Base-by-base conservation (phyloP, 35 echinoderm and acorn worm genomes). In the Chiridota heheva region DNA sequence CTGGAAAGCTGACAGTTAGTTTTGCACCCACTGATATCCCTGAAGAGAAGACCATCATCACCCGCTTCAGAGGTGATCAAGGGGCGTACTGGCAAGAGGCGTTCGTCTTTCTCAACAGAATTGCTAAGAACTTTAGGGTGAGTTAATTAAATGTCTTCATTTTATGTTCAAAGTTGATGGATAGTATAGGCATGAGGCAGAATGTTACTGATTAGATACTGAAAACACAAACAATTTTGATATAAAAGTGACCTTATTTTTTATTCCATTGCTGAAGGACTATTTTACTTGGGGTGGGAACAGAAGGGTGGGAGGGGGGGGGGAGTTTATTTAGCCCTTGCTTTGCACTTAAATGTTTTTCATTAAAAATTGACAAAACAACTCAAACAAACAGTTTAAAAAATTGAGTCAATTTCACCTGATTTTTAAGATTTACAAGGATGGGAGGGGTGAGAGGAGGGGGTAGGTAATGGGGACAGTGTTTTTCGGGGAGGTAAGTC, bases 61-160 rank as follows among this genome's bases (percentile, higher is more conserved):
- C 38, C 1, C 42, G 70, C 35, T 24, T 86, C 5, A 47, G 42
- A 10, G 83, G 83, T 6, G 58, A 86, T 44, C 83, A 86, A 42
- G 71, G 83, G 8, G 22, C 26, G 8, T 34, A 60, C 12, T 86
- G 83, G 82, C 44, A 47, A 40, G 30, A 47, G 61, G 82, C 65
- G 10, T 29, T 56, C 16, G 82, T 85, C 0, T 59, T 41, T 16
- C 55, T 86, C 6, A 72, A 72, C 72, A 67, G 80, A 39, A 67
- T 69, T 35, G 44, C 80, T 25, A 69, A 45, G 39, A 62, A 62
- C 17, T 83, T 83, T 55, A 27, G 16, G 72, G 72, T 76, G 13
- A 39, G 72, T 56, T 61, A 7, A 28, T n/a, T 32, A 13, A 18
- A 24, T 13, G 62, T 24, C 13, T 13, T 65, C 18, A n/a, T n/a